These are phyloP conservation scores for Lateolabrax maculatus DNA, from an alignment of 2,797 vertebrate species.

Conservation along the genomic window DNA sequence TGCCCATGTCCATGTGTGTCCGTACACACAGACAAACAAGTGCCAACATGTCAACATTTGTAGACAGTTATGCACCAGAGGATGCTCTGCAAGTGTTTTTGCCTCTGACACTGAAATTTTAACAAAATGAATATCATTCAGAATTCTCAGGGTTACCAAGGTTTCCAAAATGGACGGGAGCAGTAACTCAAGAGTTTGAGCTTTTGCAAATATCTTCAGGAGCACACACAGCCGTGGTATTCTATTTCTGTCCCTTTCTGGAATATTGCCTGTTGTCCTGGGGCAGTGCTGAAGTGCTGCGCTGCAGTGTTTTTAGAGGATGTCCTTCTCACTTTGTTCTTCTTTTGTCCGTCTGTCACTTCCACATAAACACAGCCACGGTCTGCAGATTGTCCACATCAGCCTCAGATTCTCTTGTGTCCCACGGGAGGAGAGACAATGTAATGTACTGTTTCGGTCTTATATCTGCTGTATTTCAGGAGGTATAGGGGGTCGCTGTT, in stretches of 20 bases:
- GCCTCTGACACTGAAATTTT: neutral
- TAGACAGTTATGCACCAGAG: neutral
- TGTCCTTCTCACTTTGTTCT: constrained; percentile 61
- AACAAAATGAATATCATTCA: neutral
- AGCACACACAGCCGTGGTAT: constrained; percentile 1
- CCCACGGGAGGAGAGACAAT: constrained; percentile 23
- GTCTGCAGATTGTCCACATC: constrained; percentile 46
- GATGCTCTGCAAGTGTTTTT: neutral
- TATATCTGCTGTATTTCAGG: constrained; percentile 33
- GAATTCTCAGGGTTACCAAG: constrained; percentile 6
- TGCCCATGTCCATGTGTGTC: neutral
- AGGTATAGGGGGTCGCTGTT: constrained; percentile 3
- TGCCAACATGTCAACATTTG: neutral
- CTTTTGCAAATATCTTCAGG: constrained; percentile 13
- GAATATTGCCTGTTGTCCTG: constrained; percentile 43
- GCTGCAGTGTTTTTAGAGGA: constrained; percentile 40
- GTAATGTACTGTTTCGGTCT: neutral
- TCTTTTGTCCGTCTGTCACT: constrained; percentile 55
- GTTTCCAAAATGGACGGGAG: constrained; percentile 13
- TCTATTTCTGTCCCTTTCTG: constrained; percentile 51
- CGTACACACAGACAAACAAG: neutral
- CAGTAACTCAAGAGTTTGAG: constrained; percentile 23
- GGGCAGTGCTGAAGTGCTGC: constrained; percentile 39
- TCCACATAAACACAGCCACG: constrained; percentile 14
- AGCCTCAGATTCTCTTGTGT: constrained; percentile 25